These are phyloP conservation scores for Monodelphis domestica DNA, from an alignment of 2,797 vertebrate genomes.

Conservation along the genomic window DNA sequence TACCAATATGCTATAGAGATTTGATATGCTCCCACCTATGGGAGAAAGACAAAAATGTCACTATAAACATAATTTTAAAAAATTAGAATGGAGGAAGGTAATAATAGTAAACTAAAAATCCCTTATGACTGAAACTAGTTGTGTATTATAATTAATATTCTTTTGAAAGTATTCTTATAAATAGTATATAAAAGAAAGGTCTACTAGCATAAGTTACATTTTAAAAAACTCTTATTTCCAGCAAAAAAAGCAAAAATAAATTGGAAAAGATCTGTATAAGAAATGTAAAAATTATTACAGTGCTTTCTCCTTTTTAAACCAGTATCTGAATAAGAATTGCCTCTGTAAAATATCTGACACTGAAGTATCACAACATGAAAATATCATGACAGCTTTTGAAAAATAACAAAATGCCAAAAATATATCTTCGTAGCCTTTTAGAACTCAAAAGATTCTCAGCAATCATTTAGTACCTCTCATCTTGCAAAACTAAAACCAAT, in stretches of 20 bases:
- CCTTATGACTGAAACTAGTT: background rate
- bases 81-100: background rate
- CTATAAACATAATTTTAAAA: slow-evolving; percentile 17
- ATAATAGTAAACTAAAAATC: slow-evolving; percentile 16
- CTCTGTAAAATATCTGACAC: background rate
- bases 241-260: too few relatives aligned
- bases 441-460: background rate
- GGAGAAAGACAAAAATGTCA: slow-evolving; percentile 4
- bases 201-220: background rate
- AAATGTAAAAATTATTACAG: background rate
- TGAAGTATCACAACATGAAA: background rate
- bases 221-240: background rate
- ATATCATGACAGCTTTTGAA: background rate
- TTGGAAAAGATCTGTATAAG: fast-evolving
- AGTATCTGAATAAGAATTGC: background rate
- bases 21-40: slow-evolving; percentile 86
- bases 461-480: background rate
- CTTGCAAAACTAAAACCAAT: background rate
- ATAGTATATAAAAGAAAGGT: background rate
- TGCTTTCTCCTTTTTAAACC: background rate
- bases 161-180: slow-evolving; percentile 12
- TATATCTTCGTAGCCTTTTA: background rate
- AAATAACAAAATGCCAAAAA: background rate
- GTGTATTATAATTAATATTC: background rate
- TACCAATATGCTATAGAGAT: slow-evolving; percentile 86